Evolutionary conservation across 1,140 invertebrate species (phyloP), one percentile per base, ranked within the genome.

Genomic region (Battus philenor): DNA sequence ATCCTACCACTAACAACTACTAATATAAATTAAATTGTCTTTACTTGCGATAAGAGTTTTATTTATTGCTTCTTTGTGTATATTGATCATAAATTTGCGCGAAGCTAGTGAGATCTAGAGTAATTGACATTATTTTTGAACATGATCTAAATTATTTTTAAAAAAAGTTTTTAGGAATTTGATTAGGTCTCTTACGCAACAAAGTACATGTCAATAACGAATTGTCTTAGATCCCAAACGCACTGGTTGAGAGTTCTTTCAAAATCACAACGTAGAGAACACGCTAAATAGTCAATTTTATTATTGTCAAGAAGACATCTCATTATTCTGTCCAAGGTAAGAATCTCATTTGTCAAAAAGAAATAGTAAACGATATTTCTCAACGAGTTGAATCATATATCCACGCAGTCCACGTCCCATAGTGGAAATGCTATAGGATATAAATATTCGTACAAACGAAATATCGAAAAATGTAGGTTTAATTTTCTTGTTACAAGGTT

Each of bases 181-280:
- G 20, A 49, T 49, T 43, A 49, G 47, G 30, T 49, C 38, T 49
- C 36, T 11, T 34, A 50, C 30, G 47, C 32, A 50, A 38, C 31
- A 15, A 27, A 36, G 0, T 4, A 10, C 17, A 43, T 11, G 29
- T 48, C 43, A 36, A 22, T 34, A 44, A n/a, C 1, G 47, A 50
- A 31, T 36, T 50, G 30, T 44, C 36, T 50, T 36, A 44, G 31
- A 16, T 50, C 38, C 44, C 2, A 30, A 44, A 43, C 36, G 39
- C 24, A 50, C 47, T 31, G 44, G 47, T 31, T 50, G 38, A 50
- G 44, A 43, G 31, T 44, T 50, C 20, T 49, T 43, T 49, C 30
- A 49, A 43, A 49, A 24, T 41, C 18, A 32, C 18, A 20, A 7
- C 38, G 39, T 13, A 50, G 38, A 7, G 8, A 44, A 50, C 47